Evolutionary conservation across 2,797 vertebrate genomes (phyloP), one percentile per base, ranked within the genome.

Genomic region (Todus mexicanus): DNA sequence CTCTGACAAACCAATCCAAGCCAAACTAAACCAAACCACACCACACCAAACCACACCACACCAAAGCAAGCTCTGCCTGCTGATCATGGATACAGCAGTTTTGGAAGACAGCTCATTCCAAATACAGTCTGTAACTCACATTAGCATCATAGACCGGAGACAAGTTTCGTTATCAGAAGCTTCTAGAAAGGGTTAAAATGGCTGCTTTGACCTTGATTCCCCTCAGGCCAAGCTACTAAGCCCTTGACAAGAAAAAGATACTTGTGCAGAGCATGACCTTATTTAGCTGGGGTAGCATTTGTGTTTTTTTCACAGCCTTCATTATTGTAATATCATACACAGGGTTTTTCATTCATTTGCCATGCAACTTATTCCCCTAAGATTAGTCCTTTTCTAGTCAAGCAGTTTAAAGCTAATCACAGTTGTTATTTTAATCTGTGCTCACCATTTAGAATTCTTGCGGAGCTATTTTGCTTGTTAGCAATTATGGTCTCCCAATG

Each of bases 361-460:
- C 91, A 70, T 70, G 87, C 84, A 94, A 92, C 78, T 74, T 96
- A 91, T 59, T 89, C 95, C 95, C 92, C 35, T 59, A 89, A 96
- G 96, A 96, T 81, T 95, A 90, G 95, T 92, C 89, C 89, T 97
- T 97, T 97, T 84, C 94, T 97, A 95, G 92, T 93, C 94, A 97
- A 97, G 92, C 93, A 96, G 95, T 97, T 97, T 96, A 94, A 95
- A 97, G 92, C 82, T 97, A 97, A 97, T 96, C 97, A 79, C 86
- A 83, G 92, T 97, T 97, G 94, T 96, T 96, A 97, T 97, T 98
- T 98, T 97, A 97, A 97, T 93, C 95, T 89, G 74, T 95, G 85
- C 94, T 95, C 94, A 93, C 95, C 77, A 94, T 94, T 95, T 97
- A 89, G 93, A 94, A 97, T 96, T 95, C 94, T 97, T 72, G 50